These are phyloP conservation scores for Papilio dardanus DNA, from an alignment of 1,140 invertebrate genomes.

Conservation along the genomic window DNA sequence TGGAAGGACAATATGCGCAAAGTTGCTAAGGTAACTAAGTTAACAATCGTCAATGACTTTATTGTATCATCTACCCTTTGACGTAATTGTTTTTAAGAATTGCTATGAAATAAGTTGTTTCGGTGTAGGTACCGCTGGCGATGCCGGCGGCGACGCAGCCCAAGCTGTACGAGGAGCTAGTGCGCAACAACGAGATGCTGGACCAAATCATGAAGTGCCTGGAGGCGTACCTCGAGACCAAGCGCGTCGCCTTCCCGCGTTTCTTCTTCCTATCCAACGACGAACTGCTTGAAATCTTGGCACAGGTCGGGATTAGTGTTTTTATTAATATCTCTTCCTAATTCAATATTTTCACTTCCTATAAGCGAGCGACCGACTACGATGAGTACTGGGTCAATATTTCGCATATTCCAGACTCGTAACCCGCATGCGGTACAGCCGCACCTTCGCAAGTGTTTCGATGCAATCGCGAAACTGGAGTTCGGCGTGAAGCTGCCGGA, in stretches of 20 bases:
- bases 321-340: too few relatives aligned
- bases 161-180: slow-evolving; percentile 87
- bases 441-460: slow-evolving; percentile 95
- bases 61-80: neutral
- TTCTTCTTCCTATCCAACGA: slow-evolving; percentile 98
- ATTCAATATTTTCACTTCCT: slow-evolving; percentile 19
- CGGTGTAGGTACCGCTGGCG: slow-evolving; percentile 86
- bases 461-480: slow-evolving; percentile 91
- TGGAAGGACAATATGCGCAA: slow-evolving; percentile 93
- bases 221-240: slow-evolving; percentile 92
- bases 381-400: neutral
- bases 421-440: slow-evolving; percentile 94
- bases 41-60: neutral
- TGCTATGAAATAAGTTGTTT: neutral
- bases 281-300: slow-evolving; percentile 95
- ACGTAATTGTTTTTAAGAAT: too few relatives aligned
- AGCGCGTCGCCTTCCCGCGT: slow-evolving; percentile 95
- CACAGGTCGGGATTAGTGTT: too few relatives aligned
- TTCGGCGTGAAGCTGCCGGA: slow-evolving; percentile 85
- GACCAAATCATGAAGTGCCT: slow-evolving; percentile 92
- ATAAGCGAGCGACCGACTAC: neutral
- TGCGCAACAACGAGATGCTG: slow-evolving; percentile 89
- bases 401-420: slow-evolving; percentile 85
- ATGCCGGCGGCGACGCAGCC: slow-evolving; percentile 86
- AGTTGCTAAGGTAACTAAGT: slow-evolving; percentile 86